Conservation (phyloP, 1,140 invertebrate species). For the Tribolium madens region DNA sequence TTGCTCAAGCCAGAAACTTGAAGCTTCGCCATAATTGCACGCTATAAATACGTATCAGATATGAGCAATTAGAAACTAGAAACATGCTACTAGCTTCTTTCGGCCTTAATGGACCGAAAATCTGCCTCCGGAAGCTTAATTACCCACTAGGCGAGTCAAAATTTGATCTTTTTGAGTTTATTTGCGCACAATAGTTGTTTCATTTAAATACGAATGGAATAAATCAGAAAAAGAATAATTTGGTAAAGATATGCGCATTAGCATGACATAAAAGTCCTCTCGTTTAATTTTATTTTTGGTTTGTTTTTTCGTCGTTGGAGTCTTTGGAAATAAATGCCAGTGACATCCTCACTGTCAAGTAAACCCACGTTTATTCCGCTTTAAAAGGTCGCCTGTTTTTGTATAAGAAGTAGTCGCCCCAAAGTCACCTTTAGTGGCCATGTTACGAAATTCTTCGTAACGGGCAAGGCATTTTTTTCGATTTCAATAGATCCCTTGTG, state of each 20-base stretch:
- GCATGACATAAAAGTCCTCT: slow-evolving; percentile 23
- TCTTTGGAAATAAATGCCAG: slow-evolving; percentile 55
- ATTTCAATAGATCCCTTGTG: slow-evolving; percentile 13
- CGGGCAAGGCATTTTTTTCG: not conserved
- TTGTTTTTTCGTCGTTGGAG: slow-evolving; percentile 55
- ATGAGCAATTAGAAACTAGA: slow-evolving; percentile 61
- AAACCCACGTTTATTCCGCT: slow-evolving; percentile 55
- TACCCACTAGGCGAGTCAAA: not conserved
- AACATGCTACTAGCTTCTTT: slow-evolving; percentile 49
- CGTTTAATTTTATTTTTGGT: slow-evolving; percentile 45
- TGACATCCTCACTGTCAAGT: slow-evolving; percentile 58
- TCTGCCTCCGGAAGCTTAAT: not conserved
- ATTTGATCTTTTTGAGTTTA: too few relatives aligned
- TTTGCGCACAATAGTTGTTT: not conserved
- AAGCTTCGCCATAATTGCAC: slow-evolving; percentile 60
- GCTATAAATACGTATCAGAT: slow-evolving; percentile 63
- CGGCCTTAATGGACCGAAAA: slow-evolving; percentile 13
- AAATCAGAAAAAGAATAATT: slow-evolving; percentile 17
- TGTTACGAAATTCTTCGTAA: slow-evolving; percentile 46
- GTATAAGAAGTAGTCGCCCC: slow-evolving; percentile 22
- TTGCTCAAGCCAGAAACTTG: slow-evolving; percentile 57
- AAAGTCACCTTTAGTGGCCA: slow-evolving; percentile 36
- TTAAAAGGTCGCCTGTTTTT: slow-evolving; percentile 43
- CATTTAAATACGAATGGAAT: not conserved
- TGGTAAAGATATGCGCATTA: slow-evolving; percentile 29